phyloP scores from a whole-genome alignment of 2,113 vertebrate species.

The Cyphotilapia sp. region DNA sequence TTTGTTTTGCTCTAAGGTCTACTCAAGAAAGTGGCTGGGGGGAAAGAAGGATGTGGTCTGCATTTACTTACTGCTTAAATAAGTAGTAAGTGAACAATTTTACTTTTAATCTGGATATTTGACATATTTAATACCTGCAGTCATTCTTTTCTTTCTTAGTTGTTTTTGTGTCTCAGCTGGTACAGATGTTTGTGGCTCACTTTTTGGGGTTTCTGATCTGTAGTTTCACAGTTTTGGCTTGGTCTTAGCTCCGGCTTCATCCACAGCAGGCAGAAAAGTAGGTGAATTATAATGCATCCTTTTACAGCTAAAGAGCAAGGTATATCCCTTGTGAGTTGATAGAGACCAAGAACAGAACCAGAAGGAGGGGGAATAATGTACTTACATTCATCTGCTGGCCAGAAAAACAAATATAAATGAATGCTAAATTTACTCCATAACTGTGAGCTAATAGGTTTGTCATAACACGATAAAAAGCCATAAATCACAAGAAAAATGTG shows the following conservation, averaged over 20 bases:
- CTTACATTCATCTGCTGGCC: background rate
- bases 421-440: background rate
- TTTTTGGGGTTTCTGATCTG: background rate
- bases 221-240: background rate
- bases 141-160: background rate
- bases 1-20: conserved; percentile 26
- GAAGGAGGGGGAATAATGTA: background rate
- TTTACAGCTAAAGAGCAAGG: background rate
- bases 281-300: background rate
- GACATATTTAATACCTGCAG: background rate
- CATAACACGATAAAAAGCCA: background rate
- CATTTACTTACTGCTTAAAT: background rate
- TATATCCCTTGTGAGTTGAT: background rate
- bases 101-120: background rate
- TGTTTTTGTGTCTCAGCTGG: background rate
- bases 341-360: background rate
- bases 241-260: background rate
- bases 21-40: background rate
- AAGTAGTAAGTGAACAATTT: background rate
- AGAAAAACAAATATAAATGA: background rate
- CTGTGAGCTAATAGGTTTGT: background rate
- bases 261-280: background rate
- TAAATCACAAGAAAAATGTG: background rate
- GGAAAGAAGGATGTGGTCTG: background rate
- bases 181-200: background rate